These are phyloP conservation scores for Premnoplex brunnescens DNA, from an alignment of 2,797 vertebrate genomes.

Conservation along the genomic window DNA sequence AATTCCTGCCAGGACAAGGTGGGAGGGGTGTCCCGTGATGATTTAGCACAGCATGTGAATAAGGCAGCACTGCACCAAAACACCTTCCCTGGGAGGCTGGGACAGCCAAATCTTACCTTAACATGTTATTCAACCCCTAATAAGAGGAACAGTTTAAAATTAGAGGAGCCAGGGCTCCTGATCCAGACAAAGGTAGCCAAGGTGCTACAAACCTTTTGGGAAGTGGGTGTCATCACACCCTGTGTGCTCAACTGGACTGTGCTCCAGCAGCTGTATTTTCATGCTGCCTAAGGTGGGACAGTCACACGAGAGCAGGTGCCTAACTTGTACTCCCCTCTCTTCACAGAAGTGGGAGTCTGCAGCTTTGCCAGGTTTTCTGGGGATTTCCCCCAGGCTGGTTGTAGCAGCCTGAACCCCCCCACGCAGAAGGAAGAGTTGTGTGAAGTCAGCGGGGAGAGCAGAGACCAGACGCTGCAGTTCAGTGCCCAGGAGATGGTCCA, in stretches of 20 bases:
- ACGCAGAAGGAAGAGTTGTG: neutral
- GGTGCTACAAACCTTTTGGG: neutral
- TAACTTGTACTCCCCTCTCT: neutral
- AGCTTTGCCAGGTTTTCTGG: constrained; percentile 77
- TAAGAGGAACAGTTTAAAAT: neutral
- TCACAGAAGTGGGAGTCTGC: constrained; percentile 77
- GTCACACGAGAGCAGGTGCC: neutral
- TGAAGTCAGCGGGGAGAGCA: neutral
- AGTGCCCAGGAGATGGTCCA: constrained; percentile 73
- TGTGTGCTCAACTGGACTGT: neutral
- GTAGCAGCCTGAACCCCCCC: neutral
- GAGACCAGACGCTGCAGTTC: constrained; percentile 12
- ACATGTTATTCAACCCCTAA: neutral
- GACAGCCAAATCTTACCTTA: neutral
- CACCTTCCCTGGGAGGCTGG: neutral
- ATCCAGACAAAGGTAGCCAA: neutral
- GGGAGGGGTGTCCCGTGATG: neutral
- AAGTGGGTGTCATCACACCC: neutral
- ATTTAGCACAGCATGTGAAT: neutral
- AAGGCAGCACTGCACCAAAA: neutral
- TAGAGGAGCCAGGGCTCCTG: neutral
- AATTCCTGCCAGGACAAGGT: constrained; percentile 77
- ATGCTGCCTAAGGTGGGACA: neutral
- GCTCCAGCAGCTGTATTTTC: neutral
- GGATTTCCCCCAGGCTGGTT: constrained; percentile 44